Percentiles rank a stretch among this genome's conserved stretches.
phyloP scores from a whole-genome alignment of 2,888 invertebrate species.

The Anthrax anthrax region DNA sequence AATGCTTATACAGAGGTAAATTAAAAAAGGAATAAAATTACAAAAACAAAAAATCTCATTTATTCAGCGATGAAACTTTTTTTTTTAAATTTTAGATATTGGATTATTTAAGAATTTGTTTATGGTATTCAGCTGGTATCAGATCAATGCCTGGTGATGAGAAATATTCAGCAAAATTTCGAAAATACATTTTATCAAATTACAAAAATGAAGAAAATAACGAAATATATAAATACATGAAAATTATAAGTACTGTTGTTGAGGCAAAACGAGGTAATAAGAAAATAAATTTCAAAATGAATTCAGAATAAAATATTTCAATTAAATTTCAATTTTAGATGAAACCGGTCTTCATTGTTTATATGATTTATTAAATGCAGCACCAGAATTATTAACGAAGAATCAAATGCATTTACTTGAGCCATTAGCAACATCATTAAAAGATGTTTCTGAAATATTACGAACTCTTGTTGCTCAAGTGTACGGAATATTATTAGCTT shows the following conservation, averaged over 20 bases:
- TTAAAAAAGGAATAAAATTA: conserved; percentile 2
- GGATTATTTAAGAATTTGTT: conserved; percentile 63
- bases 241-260: conserved; percentile 49
- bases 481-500: conserved; percentile 55
- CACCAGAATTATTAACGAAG: conserved; percentile 51
- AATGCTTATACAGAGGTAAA: conserved; percentile 58
- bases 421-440: conserved; percentile 36
- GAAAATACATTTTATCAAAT: conserved; percentile 43
- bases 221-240: conserved; percentile 50
- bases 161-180: conserved; percentile 45
- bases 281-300: no score
- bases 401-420: conserved; percentile 40
- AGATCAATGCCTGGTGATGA: conserved; percentile 45
- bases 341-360: conserved; percentile 49
- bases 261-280: conserved; percentile 54
- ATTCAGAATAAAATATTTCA: no score
- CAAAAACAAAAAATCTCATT: no score
- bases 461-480: conserved; percentile 58
- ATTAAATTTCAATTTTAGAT: conserved; percentile 19
- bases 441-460: conserved; percentile 61
- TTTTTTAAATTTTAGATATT: conserved; percentile 36
- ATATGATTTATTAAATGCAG: conserved; percentile 70
- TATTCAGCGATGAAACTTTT: no score
- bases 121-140: conserved; percentile 47
- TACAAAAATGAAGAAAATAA: conserved; percentile 41